Base-by-base conservation (phyloP, 2,888 invertebrate species). In the Mantis religiosa region DNA sequence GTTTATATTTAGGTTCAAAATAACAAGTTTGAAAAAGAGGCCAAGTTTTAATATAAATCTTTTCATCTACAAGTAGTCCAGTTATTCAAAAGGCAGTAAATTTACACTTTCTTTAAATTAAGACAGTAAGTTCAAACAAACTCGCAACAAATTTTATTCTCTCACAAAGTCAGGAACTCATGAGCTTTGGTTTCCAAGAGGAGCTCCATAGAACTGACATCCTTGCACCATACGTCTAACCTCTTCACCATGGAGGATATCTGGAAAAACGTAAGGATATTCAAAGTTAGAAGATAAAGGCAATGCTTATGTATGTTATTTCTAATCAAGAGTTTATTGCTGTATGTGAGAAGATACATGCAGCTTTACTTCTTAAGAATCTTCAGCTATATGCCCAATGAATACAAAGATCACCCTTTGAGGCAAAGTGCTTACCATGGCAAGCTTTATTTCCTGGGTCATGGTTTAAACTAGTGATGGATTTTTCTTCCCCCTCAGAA, bases 101-200 rank as follows among this genome's bases (percentile, higher is more conserved):
- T 71, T 71, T 71, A 71, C 54, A 71, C 4, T 71, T 71, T 15
- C 3, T 71, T 54, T 71, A 71, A 71, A 71, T 71, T 71, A 71
- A 71, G 54, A 71, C 54, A 20, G 25, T 25, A 71, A 71, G 54
- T 71, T 71, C 54, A 71, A 71, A 71, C 54, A 71, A 71, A 71
- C 54, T 71, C 54, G 20, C 54, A 71, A 34, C 30, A 28, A 30
- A 25, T 84, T 25, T 20, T 84, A n/a, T n/a, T n/a, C 15, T 27
- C 91, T 94, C 94, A 95, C 91, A 95, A 94, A 89, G 96, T 96
- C 90, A 97, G 94, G 92, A 97, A 97, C 92, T 97, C 97, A 87
- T 95, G 95, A n/a, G 97, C 97, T 92, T 96, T 95, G 82, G 95
- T 95, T 93, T 97, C 96, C 89, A 97, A 93, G 89, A 97, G 93